Evolutionary conservation across 1,140 invertebrate species (phyloP), one percentile per base, ranked within the genome.

Genomic region (Hesperophylax magnus): DNA sequence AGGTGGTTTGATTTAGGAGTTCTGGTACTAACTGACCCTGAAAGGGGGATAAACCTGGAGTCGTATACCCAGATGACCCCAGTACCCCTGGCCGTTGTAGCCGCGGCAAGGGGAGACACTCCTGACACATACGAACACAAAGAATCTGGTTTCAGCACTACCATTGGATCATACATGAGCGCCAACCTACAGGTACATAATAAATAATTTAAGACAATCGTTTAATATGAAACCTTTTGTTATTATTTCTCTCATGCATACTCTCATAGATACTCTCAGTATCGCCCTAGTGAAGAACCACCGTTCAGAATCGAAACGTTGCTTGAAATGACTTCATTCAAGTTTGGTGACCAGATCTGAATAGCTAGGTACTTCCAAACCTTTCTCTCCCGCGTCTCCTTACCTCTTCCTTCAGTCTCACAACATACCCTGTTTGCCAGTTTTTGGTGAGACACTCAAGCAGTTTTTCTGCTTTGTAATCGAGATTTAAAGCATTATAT

Each of bases 1-100:
- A 95, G 94, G 83, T 97, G 96, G 96, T 96, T 92, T 88, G 95
- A 96, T 85, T 86, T 96, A 60, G 93, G 92, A 4, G 92, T 96
- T 39, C 85, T 97, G 18, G 85, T 96, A 58, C 88, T 97, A 1
- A 93, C 93, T 71, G 96, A 97, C 89, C 92, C 92, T 2, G 91
- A 91, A 54, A 91, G 93, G 81, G 91, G 92, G 52, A 93, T 96
- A 52, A 92, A 92, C 85, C 86, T 97, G 52, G 93, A 95, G 86
- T 92, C 93, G 3, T 96, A 94, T 85, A 95, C 95, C 7, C 95
- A 97, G 89, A 93, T 95, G 85, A 94, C 93, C 17, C 93, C 94
- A n/a, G 91, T 97, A 6, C 94, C 95, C 39, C 89, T 90, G 52
- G 91, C 93, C 61, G 94, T 93, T 52, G 92, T 96, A 1, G 87